Percentiles rank a stretch among this genome's conserved stretches.
These are phyloP conservation scores for Ceratoteleas bidentatus DNA, from an alignment of 1,140 invertebrate species.

Conservation along the genomic window DNA sequence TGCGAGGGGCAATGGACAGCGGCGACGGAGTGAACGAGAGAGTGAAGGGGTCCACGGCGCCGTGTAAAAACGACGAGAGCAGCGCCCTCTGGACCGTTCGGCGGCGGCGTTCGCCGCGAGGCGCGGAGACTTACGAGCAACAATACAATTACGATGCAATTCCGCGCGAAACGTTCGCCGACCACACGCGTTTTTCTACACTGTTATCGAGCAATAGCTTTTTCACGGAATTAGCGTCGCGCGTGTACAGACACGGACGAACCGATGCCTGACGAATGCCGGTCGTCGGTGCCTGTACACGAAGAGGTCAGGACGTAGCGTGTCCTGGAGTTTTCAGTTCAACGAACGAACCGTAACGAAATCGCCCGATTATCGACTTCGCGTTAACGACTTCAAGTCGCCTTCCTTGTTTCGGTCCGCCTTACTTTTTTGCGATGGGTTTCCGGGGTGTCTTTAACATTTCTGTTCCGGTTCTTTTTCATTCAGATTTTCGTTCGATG, in stretches of 20 bases:
- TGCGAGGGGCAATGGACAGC: conserved; percentile 26
- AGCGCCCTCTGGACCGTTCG: conserved; percentile 10
- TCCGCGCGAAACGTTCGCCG: conserved; percentile 29
- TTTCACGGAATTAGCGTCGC: conserved; percentile 74
- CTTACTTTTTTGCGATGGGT: neutral
- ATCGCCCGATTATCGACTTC: conserved; percentile 66
- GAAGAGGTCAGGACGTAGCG: conserved; percentile 39
- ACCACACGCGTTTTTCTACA: conserved; percentile 73
- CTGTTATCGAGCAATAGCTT: conserved; percentile 76
- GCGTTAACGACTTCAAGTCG: conserved; percentile 41
- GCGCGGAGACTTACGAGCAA: conserved; percentile 35
- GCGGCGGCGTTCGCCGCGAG: conserved; percentile 16
- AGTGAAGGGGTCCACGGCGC: neutral
- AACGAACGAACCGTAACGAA: conserved; percentile 50
- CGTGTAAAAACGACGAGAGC: neutral
- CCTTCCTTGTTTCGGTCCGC: neutral
- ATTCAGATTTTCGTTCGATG: neutral
- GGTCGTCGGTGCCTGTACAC: too few relatives aligned
- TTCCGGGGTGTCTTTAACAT: neutral
- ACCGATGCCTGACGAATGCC: too few relatives aligned
- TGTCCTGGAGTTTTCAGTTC: conserved; percentile 56
- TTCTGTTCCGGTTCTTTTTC: neutral
- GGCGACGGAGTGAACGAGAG: neutral
- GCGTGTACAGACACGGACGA: neutral
- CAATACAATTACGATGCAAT: conserved; percentile 34